A percentile compares a stretch with the other conserved stretches of the same genome.
phyloP scores from a whole-genome alignment of 2,888 invertebrate genomes.

The Meta bourneti region DNA sequence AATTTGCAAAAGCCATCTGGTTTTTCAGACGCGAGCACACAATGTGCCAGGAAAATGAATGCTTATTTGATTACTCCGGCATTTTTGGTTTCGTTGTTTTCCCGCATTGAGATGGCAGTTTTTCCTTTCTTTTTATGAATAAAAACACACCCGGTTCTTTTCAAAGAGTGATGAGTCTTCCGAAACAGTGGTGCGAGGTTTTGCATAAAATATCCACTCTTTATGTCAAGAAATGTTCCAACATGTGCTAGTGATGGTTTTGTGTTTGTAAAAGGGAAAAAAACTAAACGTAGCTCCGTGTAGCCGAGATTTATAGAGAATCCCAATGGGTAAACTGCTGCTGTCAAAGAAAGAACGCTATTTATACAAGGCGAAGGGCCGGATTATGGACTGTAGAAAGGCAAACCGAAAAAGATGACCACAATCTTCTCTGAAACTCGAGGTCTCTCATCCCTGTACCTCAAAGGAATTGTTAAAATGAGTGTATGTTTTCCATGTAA shows the following conservation, averaged over 20 bases:
- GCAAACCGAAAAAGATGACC: too few species aligned
- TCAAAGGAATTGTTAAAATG: too few species aligned
- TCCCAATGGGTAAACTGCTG: not conserved
- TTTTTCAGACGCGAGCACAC: constrained; percentile 37
- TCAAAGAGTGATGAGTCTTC: not conserved
- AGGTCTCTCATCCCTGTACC: too few species aligned
- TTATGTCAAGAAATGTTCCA: constrained; percentile 17
- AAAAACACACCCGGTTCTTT: not conserved
- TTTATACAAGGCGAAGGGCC: not conserved
- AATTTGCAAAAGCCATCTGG: constrained; percentile 39
- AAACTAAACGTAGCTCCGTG: not conserved
- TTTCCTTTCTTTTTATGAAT: not conserved
- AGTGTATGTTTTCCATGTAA: too few species aligned
- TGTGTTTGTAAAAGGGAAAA: not conserved
- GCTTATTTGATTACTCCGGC: constrained; percentile 66
- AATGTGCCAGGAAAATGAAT: constrained; percentile 57
- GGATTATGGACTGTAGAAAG: not conserved
- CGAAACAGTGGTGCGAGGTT: not conserved
- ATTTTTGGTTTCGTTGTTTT: constrained; percentile 12
- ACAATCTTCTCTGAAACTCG: too few species aligned
- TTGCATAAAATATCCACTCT: constrained; percentile 30
- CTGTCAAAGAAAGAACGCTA: not conserved
- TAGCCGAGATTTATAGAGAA: not conserved
- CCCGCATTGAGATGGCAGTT: constrained; percentile 7
- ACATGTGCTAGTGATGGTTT: constrained; percentile 31